phyloP scores from a whole-genome alignment of 1,140 invertebrate genomes.

The Temnothorax nylanderi region DNA sequence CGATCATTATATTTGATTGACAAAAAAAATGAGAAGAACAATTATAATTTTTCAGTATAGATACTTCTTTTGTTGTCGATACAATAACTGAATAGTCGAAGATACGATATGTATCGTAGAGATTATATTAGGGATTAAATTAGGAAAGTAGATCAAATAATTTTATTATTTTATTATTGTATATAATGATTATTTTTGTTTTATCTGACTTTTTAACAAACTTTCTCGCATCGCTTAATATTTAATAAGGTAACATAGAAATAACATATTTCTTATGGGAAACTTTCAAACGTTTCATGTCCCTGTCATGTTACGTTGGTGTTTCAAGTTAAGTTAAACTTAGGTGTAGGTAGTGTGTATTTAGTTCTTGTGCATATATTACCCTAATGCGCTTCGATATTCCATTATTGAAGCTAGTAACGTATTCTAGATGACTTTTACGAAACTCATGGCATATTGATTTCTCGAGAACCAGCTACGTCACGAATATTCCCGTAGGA shows the following conservation, averaged over 20 bases:
- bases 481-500: constrained; percentile 21
- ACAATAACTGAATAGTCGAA: not conserved
- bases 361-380: not conserved
- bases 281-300: not conserved
- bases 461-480: constrained; percentile 32
- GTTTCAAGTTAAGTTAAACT: not conserved
- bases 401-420: constrained; percentile 33
- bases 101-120: not conserved
- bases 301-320: not conserved
- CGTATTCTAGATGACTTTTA: constrained; percentile 43
- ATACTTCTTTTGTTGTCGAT: not conserved
- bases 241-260: not conserved
- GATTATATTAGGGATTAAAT: not conserved
- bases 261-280: not conserved
- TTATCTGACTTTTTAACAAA: not conserved
- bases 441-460: constrained; percentile 42
- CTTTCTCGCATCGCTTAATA: not conserved
- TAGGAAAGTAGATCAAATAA: not conserved
- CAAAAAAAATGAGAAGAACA: not conserved
- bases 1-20: constrained; percentile 17
- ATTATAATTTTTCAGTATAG: constrained; percentile 10
- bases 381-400: not conserved
- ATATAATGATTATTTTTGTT: not conserved
- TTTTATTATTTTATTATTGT: not conserved
- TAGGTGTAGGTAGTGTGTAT: not conserved